Evolutionary conservation across 2,888 invertebrate species (phyloP).

Genomic region (Hemistola chrysoprasaria): DNA sequence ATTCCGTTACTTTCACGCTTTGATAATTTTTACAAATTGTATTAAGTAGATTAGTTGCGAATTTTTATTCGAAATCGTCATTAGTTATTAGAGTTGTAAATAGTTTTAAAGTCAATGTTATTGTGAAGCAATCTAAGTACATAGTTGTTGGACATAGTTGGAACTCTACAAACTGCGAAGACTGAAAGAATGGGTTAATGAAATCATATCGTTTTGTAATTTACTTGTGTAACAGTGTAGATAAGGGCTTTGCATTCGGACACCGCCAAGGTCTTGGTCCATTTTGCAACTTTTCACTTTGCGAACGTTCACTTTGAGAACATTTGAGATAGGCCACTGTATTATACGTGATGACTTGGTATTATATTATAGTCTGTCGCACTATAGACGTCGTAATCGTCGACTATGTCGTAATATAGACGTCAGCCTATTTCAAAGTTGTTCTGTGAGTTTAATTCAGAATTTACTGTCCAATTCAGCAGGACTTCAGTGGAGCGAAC

Average conservation of each 20-base stretch:
- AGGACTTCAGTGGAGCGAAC: no score
- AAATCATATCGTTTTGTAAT: slow-evolving; percentile 81
- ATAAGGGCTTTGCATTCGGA: slow-evolving; percentile 66
- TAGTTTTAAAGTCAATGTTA: slow-evolving; percentile 58
- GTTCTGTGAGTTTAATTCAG: no score
- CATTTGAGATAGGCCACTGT: no score
- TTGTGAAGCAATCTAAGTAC: slow-evolving; percentile 66
- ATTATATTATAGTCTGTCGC: no score
- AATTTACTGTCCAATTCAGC: no score
- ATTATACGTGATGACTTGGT: no score
- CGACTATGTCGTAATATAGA: no score
- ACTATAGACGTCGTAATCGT: no score
- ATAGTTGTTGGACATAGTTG: slow-evolving; percentile 73
- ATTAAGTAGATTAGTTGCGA: slow-evolving; percentile 53
- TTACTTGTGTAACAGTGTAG: slow-evolving; percentile 69
- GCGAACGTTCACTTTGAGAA: background rate
- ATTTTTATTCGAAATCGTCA: slow-evolving; percentile 56
- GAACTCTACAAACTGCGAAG: slow-evolving; percentile 77
- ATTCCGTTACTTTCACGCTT: slow-evolving; percentile 52
- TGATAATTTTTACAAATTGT: slow-evolving; percentile 52
- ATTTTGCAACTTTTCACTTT: background rate
- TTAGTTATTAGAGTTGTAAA: slow-evolving; percentile 56
- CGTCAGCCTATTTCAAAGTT: no score
- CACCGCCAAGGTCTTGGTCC: slow-evolving; percentile 50
- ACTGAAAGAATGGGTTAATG: slow-evolving; percentile 77